Base-by-base conservation (phyloP, 2,113 vertebrate genomes). In the Lophotis ruficrista region DNA sequence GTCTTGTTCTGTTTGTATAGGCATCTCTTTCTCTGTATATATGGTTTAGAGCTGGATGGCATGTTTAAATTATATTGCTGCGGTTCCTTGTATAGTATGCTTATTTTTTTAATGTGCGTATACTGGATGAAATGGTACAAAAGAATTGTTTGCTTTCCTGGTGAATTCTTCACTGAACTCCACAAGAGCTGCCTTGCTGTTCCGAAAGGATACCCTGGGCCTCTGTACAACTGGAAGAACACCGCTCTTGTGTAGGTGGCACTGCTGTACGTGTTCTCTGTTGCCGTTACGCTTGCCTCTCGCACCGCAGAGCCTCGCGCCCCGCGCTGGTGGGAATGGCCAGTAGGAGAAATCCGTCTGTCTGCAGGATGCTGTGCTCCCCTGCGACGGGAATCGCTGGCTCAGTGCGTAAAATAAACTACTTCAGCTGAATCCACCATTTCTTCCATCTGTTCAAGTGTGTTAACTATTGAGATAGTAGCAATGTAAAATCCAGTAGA, bases 41-140 rank as follows among this genome's bases (percentile, higher is more conserved):
- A 96, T 93, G 91, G 91, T 92, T 96, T 94, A 58, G 85, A 95
- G 87, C 75, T 93, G 35, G 73, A 54, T 61, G 75, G 90, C 93
- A 93, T 95, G 88, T 97, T 96, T 97, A 96, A 97, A 96, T 97
- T 95, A 89, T 95, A 93, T 82, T 10, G 8, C 61, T 91, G 85
- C 88, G 41, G 70, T 93, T 91, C 50, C 90, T 78, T 93, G 89
- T 95, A 88, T 45, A 93, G 84, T 66, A 66, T n/a, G 83, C 82
- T 96, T 48, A 9, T 68, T 85, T 78, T 89, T 87, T 70, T 60
- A 8, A n/a, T 20, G 43, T 96, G n/a, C 3, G 1, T 81, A 14
- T 90, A 43, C 53, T 53, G 60, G 50, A 31, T 58, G 57, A 53
- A 89, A 60, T 77, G 90, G 81, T 82, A 87, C 9, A 3, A 83